Base-by-base conservation (phyloP, 2,113 vertebrate species). In the Etheostoma cragini region DNA sequence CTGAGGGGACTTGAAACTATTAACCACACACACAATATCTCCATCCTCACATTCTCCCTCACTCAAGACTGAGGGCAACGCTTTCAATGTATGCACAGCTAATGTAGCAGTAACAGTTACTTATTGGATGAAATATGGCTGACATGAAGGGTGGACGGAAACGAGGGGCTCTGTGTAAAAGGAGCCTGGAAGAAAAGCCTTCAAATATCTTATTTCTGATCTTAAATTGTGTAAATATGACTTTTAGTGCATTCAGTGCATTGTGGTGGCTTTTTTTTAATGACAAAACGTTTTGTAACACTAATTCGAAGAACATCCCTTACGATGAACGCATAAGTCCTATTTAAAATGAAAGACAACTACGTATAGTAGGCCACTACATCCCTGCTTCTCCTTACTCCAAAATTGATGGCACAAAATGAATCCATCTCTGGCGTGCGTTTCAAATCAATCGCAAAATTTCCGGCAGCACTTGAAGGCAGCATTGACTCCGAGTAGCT, bases 71-170 rank as follows among this genome's bases (percentile, higher is more conserved):
- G 79, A 82, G 82, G 79, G 79, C 77, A 80, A 78, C 74, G 80
- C 53, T 77, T 81, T 80, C 46, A 38, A 89, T 57, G 79, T 72
- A 80, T 81, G 87, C 70, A 19, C 89, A 92, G 89, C 84, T 94
- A 94, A 93, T 94, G 91, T 93, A 87, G 88, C 84, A 87, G 82
- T 93, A 84, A 93, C 81, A 91, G 88, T 84, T 74, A 89, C 89
- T 92, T 93, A 93, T 82, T 87, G 80, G 80, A 89, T 91, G 88
- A 93, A 89, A 87, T 82, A 92, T 93, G 84, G 82, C 72, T 24
- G 82, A 81, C 85, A 88, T 53, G 72, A 74, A 79, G 73, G 58
- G 69, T 82, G 77, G 80, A 81, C 72, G 76, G 79, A 54, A 56
- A 75, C 45, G 79, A 73, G 6, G 42, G 21, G 30, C 70, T 75